Evolutionary conservation across 1,140 invertebrate species (phyloP), one percentile per base, ranked within the genome.

Genomic region (Danaus plexippus): DNA sequence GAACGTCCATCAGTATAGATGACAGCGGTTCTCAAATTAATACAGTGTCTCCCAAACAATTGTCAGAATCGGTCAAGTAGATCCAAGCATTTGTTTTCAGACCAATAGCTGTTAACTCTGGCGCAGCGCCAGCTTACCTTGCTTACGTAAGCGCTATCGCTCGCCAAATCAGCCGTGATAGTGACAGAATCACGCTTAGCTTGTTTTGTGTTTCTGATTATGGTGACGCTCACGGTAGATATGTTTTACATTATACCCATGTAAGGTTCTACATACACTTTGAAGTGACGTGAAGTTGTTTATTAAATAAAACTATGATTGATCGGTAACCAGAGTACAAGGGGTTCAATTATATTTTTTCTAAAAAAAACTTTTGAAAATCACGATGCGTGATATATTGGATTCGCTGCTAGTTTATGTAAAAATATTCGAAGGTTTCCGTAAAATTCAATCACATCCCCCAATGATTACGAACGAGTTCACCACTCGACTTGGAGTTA

Each of bases 51-150:
- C 61, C 47, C 47, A 61, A 64, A 54, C 58, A 64, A 64, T 64
- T 47, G 54, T 61, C 59, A 47, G 58, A 64, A 64, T 64, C 59
- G 52, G 54, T 64, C 59, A 64, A 61, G 63, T 54, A 54, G 59
- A 64, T 56, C 59, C 59, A 47, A 51, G 63, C 59, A 64, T 64
- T 64, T 61, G 59, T 64, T 64, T 61, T 57, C 63, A 61, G 63
- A 46, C 54, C 50, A 55, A 59, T 64, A 64, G 56, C 58, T 52
- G 54, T 57, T 54, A 61, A 52, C 47, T 44, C 52, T 64, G 63
- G 63, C 63, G 47, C 13, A 9, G 3, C 46, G 63, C 63, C 63
- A 64, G 51, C 44, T 43, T 13, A 57, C 54, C 58, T 64, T 52
- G 47, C 53, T 60, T 60, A 59, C 46, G 57, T 60, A 59, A 60